Conservation (phyloP, 2,113 vertebrate species). For the Nycticorax nycticorax region DNA sequence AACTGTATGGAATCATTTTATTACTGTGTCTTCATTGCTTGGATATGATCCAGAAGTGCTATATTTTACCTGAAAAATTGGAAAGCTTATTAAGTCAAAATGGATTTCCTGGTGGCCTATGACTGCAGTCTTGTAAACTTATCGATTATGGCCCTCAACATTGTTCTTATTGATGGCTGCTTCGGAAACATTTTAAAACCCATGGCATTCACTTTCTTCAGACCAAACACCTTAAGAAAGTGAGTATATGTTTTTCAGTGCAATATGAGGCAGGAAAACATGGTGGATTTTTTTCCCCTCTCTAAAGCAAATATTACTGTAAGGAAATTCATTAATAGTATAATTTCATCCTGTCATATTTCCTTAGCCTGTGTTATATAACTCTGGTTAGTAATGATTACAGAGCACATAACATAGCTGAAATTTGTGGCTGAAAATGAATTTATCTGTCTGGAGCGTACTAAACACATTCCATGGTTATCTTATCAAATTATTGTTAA, state of each 20-base stretch:
- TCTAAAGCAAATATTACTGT: neutral
- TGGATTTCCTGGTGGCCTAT: conserved; percentile 44
- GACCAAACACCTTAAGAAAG: neutral
- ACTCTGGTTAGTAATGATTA: neutral
- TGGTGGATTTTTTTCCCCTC: neutral
- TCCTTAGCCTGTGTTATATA: neutral
- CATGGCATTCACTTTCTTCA: neutral
- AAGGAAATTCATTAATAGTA: neutral
- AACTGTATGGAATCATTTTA: neutral
- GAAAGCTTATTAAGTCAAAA: conserved; percentile 62
- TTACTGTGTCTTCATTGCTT: neutral
- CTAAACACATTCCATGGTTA: neutral
- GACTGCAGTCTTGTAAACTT: conserved; percentile 44
- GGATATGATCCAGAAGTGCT: conserved; percentile 46
- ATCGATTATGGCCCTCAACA: conserved; percentile 11
- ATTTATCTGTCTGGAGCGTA: neutral
- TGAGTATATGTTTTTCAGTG: neutral
- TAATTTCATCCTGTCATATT: neutral
- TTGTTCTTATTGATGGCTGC: conserved; percentile 40
- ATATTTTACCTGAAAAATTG: conserved; percentile 47
- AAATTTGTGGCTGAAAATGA: neutral
- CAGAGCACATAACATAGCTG: neutral
- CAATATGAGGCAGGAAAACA: neutral
- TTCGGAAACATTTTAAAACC: neutral
- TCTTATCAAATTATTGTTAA: neutral